Percentiles rank a stretch among this genome's conserved stretches.
Conservation (phyloP, 2,888 invertebrate genomes). For the Sphinx pinastri region DNA sequence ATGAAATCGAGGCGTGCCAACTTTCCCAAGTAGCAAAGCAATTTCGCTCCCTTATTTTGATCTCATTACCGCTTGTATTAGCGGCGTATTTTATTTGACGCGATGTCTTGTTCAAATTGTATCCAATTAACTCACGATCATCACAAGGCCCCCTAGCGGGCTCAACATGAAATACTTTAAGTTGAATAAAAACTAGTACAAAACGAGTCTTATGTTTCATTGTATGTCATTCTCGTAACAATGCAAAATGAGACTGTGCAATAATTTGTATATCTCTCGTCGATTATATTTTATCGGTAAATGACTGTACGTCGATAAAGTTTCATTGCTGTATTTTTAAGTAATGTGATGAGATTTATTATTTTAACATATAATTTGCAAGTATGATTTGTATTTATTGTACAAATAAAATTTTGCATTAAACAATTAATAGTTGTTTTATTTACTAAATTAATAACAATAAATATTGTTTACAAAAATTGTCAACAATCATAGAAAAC, state of each 20-base stretch:
- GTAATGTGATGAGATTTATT: constrained; percentile 77
- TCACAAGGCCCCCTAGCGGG: constrained; percentile 53
- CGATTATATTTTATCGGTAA: constrained; percentile 46
- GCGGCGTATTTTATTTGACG: constrained; percentile 24
- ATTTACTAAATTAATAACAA: constrained; percentile 34
- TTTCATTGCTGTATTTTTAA: constrained; percentile 61
- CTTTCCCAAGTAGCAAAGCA: constrained; percentile 68
- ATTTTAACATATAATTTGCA: constrained; percentile 76
- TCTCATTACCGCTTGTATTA: constrained; percentile 61
- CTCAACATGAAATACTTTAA: constrained; percentile 56
- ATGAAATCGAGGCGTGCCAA: constrained; percentile 27
- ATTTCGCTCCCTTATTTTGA: constrained; percentile 47
- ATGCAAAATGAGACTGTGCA: constrained; percentile 64
- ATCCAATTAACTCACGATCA: constrained; percentile 42
- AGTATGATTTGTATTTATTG: constrained; percentile 83
- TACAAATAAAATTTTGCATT: constrained; percentile 82
- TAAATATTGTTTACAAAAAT: constrained; percentile 4
- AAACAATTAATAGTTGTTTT: constrained; percentile 44
- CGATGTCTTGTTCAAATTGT: constrained; percentile 28
- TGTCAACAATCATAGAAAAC: constrained; percentile 4
- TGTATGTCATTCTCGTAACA: constrained; percentile 41
- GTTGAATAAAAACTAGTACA: constrained; percentile 75
- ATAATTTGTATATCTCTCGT: constrained; percentile 56
- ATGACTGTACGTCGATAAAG: constrained; percentile 51
- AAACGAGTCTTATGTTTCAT: constrained; percentile 54